These are phyloP conservation scores for Cacoxenus indagator DNA, from an alignment of 2,888 invertebrate genomes.

Conservation along the genomic window DNA sequence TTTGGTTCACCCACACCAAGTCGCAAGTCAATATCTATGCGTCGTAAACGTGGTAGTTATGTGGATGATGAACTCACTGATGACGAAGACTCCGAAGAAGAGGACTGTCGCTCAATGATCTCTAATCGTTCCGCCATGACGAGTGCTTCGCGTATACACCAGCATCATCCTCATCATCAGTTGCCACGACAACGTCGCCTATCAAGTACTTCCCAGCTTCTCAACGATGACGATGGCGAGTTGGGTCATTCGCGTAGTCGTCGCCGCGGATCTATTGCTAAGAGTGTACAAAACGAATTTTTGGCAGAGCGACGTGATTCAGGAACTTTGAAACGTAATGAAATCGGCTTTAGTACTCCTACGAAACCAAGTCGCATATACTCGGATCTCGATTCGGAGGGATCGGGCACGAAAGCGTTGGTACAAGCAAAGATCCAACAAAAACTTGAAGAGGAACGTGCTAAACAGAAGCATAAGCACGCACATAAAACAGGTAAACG, in stretches of 20 bases:
- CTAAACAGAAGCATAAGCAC: conserved; percentile 24
- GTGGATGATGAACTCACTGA: conserved; percentile 72
- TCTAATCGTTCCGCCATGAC: conserved; percentile 67
- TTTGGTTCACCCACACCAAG: conserved; percentile 80
- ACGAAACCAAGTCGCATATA: conserved; percentile 52
- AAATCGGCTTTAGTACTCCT: conserved; percentile 40
- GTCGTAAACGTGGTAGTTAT: conserved; percentile 71
- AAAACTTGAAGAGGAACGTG: conserved; percentile 56
- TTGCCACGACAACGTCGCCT: conserved; percentile 53
- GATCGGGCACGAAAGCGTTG: conserved; percentile 67
- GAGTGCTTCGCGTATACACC: conserved; percentile 50
- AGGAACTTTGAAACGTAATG: conserved; percentile 28
- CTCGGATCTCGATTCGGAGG: conserved; percentile 69
- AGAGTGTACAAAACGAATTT: conserved; percentile 66
- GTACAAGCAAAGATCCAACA: conserved; percentile 71
- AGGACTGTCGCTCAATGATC: conserved; percentile 70
- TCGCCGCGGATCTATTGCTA: conserved; percentile 61
- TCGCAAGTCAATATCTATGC: conserved; percentile 77
- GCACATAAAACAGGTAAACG: conserved; percentile 27
- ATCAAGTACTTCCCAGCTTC: conserved; percentile 66
- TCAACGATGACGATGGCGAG: conserved; percentile 58
- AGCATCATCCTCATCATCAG: conserved; percentile 41
- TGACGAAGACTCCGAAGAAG: conserved; percentile 77
- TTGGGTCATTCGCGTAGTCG: conserved; percentile 42
- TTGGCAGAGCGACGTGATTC: conserved; percentile 53